These are phyloP conservation scores for Nesospiza acunhae DNA, from an alignment of 2,113 vertebrate genomes.

Conservation along the genomic window DNA sequence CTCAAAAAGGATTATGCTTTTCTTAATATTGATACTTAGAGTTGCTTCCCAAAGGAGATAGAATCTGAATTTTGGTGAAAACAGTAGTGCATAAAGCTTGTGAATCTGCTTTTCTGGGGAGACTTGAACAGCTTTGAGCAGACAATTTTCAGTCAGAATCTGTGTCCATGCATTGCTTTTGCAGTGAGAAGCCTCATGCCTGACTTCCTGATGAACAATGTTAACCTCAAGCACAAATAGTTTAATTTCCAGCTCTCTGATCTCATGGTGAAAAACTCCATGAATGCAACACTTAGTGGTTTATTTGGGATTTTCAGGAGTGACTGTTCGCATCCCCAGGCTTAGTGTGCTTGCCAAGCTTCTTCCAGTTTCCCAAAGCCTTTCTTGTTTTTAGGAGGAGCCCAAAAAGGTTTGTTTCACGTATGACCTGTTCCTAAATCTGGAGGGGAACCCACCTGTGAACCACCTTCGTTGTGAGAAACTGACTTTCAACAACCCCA, in stretches of 20 bases:
- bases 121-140: background rate
- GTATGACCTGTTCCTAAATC: slow-evolving; percentile 96
- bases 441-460: slow-evolving; percentile 97
- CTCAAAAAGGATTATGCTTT: slow-evolving; percentile 20
- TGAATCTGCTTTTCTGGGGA: background rate
- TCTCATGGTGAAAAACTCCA: background rate
- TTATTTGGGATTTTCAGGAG: background rate
- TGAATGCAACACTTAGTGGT: background rate
- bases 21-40: background rate
- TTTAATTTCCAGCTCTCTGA: background rate
- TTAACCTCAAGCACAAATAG: background rate
- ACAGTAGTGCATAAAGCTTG: background rate
- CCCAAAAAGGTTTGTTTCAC: slow-evolving; percentile 96
- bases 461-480: slow-evolving; percentile 99
- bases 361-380: background rate
- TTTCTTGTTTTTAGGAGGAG: slow-evolving; percentile 85
- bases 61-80: background rate
- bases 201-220: background rate
- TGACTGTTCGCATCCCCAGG: background rate
- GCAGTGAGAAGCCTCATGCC: background rate
- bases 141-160: background rate
- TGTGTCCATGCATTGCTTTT: background rate
- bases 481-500: slow-evolving; percentile 99
- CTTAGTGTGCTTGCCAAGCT: background rate
- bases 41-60: background rate